Evolutionary conservation across 2,113 vertebrate species (phyloP).

Genomic region (Pollachius pollachius): DNA sequence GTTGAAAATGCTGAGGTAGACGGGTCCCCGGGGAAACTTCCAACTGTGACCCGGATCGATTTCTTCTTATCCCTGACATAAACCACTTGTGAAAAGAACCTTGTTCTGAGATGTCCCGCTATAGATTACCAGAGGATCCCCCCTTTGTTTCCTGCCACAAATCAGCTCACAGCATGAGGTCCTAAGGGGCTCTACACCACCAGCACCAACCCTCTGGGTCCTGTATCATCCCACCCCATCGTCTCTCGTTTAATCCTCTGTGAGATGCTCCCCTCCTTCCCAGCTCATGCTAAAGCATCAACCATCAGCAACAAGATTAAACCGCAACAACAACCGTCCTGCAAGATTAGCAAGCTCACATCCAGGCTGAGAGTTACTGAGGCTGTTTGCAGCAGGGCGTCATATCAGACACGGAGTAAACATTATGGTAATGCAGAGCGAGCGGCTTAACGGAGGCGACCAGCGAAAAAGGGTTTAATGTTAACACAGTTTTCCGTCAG

Average conservation of each 20-base stretch:
- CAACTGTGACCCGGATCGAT: constrained; percentile 45
- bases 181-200: neutral
- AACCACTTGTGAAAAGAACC: constrained; percentile 21
- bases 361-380: too few relatives aligned
- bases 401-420: constrained; percentile 9
- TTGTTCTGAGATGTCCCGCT: constrained; percentile 18
- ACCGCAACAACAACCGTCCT: neutral
- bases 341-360: neutral
- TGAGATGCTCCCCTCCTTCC: too few relatives aligned
- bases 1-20: constrained; percentile 32
- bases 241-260: neutral
- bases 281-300: too few relatives aligned
- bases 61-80: constrained; percentile 21
- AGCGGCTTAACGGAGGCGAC: constrained; percentile 28
- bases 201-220: neutral
- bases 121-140: constrained; percentile 32
- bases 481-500: constrained; percentile 42
- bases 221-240: neutral
- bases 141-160: constrained; percentile 19
- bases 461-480: constrained; percentile 31
- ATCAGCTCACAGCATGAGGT: constrained; percentile 3
- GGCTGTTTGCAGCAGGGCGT: neutral
- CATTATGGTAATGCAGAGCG: constrained; percentile 9
- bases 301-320: too few relatives aligned
- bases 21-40: constrained; percentile 15